Conservation (phyloP, 2,888 invertebrate genomes). For the Acronicta alni region DNA sequence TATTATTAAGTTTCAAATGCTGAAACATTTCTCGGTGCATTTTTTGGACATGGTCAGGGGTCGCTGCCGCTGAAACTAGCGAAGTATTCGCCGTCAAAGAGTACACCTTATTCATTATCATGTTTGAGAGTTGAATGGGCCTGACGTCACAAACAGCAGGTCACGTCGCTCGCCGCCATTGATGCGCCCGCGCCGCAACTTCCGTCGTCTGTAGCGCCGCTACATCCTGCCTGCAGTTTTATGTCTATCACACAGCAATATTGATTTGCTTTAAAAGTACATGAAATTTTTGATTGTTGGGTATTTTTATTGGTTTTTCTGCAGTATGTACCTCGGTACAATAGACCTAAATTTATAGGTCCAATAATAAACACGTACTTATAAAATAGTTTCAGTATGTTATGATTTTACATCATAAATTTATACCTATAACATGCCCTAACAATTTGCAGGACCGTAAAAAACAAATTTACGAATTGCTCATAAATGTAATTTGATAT, state of each 20-base stretch:
- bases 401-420: neutral
- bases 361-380: neutral
- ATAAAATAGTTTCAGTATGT: neutral
- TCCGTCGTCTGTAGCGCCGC: constrained; percentile 83
- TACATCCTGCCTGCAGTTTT: constrained; percentile 79
- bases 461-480: constrained; percentile 24
- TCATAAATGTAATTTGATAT: constrained; percentile 54
- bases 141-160: constrained; percentile 69
- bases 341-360: neutral
- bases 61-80: neutral
- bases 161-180: constrained; percentile 77
- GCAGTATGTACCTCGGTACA: no score
- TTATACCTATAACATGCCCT: neutral
- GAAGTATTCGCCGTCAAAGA: neutral
- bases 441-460: constrained; percentile 18
- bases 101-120: constrained; percentile 31
- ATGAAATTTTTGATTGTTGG: constrained; percentile 6
- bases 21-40: neutral
- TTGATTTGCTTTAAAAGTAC: constrained; percentile 43
- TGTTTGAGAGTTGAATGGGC: constrained; percentile 59
- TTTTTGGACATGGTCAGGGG: neutral
- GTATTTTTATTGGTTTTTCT: no score
- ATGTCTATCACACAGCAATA: constrained; percentile 56
- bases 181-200: constrained; percentile 79
- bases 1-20: no score